phyloP scores from a whole-genome alignment of 1,140 invertebrate species.

The Euwallacea fornicatus region DNA sequence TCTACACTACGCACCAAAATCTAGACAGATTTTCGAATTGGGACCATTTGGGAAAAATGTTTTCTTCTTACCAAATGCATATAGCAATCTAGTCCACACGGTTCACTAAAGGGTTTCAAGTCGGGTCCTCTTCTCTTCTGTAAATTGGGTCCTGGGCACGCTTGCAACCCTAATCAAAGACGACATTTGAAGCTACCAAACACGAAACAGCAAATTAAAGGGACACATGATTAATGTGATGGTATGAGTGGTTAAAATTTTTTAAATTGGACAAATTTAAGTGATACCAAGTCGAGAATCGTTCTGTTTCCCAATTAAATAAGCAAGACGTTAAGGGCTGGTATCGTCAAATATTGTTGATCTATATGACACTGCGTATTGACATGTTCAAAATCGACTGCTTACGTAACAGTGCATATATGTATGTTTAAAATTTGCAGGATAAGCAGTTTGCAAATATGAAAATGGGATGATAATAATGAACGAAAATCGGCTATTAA shows the following conservation, averaged over 20 bases:
- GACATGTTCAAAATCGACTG: too few species aligned
- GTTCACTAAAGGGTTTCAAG: constrained; percentile 80
- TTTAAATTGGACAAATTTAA: too few species aligned
- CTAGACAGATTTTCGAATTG: too few species aligned
- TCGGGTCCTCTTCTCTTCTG: constrained; percentile 88
- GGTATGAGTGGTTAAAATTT: background rate
- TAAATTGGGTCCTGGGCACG: constrained; percentile 87
- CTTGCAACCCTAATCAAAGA: constrained; percentile 67
- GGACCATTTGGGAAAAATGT: too few species aligned
- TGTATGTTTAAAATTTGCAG: too few species aligned
- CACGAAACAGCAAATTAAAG: background rate
- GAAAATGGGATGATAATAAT: too few species aligned
- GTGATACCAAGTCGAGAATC: background rate
- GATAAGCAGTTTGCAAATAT: too few species aligned
- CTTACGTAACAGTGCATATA: too few species aligned
- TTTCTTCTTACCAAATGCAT: constrained; percentile 73
- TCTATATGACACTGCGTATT: too few species aligned
- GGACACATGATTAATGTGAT: background rate
- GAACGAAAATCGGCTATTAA: too few species aligned
- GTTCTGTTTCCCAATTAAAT: background rate
- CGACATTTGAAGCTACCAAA: background rate
- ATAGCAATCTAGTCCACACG: constrained; percentile 87
- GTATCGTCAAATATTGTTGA: background rate
- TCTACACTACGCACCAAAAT: too few species aligned
- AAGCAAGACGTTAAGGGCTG: background rate